Evolutionary conservation across 2,888 invertebrate genomes (phyloP), one percentile per base, ranked within the genome.

Genomic region (Bellardia pandia): DNA sequence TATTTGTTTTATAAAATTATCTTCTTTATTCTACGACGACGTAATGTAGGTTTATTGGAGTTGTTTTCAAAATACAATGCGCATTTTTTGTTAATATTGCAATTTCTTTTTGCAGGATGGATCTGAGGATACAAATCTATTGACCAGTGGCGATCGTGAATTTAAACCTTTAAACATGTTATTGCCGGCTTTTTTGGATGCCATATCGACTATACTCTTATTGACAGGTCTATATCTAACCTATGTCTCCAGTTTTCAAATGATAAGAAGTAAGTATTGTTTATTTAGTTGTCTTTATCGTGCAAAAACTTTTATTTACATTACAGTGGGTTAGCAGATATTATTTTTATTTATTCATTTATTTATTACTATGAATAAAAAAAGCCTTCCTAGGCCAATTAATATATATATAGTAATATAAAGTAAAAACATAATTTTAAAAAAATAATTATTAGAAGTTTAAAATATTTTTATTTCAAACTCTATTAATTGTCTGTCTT

Each of bases 231-330:
- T 99, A 76, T 98, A 96, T 90, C 94, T 99, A 92, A 99, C 99
- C 0, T 98, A 97, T 92, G 97, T 98, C 1, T 98, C 98, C 89
- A 98, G 98, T 92, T 99, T 98, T 93, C 99, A 99, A 94, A 99
- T 99, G 98, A 96, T 99, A 90, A 95, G 98, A 94, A 98, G 97
- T 95, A 93, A 64, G 88, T 87, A 62, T 37, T 42, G 40, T 3
- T 48, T 37, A n/a, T 78, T 72, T 64, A 16, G 11, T 11, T 23
- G 23, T 51, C 13, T 37, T 14, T 56, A 48, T 45, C 45, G 8
- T 11, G 6, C 51, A 9, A 16, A 16, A 23, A 40, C 0, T 8
- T 30, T 42, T 68, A 51, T 48, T 81, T 64, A 69, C 9, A n/a
- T 23, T 8, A 71, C 53, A 53, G 53, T 37, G 16, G 53, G 9